Percentiles rank a stretch among this genome's conserved stretches.
phyloP scores from a whole-genome alignment of 2,888 invertebrate genomes.

The Drosophila multiciliata region DNA sequence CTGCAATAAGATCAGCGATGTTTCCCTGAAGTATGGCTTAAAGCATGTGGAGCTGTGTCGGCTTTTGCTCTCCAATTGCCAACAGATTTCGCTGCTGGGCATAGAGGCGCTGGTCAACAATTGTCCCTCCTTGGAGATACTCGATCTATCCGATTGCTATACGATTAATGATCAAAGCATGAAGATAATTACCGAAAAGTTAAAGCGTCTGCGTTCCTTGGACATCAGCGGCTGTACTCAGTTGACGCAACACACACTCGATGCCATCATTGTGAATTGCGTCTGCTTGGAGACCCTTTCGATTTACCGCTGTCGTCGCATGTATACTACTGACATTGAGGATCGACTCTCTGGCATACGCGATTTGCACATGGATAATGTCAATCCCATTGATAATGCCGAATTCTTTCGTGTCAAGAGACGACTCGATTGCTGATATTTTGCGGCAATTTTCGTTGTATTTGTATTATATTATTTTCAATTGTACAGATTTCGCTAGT shows the following conservation, averaged over 20 bases:
- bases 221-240: conserved; percentile 86
- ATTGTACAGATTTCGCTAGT: conserved; percentile 82
- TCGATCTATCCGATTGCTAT: conserved; percentile 89
- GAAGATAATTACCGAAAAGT: conserved; percentile 84
- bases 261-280: conserved; percentile 86
- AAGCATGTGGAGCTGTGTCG: conserved; percentile 88
- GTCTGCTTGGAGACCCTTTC: conserved; percentile 84
- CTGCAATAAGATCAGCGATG: conserved; percentile 90
- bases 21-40: conserved; percentile 89
- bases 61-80: conserved; percentile 89
- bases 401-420: conserved; percentile 83
- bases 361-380: conserved; percentile 81
- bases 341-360: conserved; percentile 81
- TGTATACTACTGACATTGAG: conserved; percentile 83
- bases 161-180: conserved; percentile 89
- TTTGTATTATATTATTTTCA: conserved; percentile 84
- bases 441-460: conserved; percentile 83
- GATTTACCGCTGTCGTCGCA: conserved; percentile 82
- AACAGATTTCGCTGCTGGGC: conserved; percentile 89
- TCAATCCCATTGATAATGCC: conserved; percentile 79
- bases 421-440: conserved; percentile 84
- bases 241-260: conserved; percentile 86
- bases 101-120: conserved; percentile 88
- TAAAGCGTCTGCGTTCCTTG: conserved; percentile 82
- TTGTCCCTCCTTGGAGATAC: conserved; percentile 89